Percentiles rank a stretch among this genome's conserved stretches.
Evolutionary conservation across 2,113 vertebrate species (phyloP).

Genomic region (Morone chrysops): DNA sequence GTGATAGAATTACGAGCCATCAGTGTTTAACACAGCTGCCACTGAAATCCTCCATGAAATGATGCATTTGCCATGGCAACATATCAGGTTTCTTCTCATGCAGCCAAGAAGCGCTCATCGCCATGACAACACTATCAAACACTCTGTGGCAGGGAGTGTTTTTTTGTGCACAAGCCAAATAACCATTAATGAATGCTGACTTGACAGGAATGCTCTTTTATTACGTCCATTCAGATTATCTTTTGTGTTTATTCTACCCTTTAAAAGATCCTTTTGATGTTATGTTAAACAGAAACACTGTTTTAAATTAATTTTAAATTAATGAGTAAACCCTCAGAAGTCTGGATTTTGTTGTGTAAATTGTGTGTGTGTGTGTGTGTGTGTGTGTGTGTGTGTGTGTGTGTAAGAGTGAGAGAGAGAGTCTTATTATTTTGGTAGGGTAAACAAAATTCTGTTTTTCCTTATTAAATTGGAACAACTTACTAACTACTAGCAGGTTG

Average conservation of each 20-base stretch:
- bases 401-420: not conserved
- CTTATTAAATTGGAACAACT: not conserved
- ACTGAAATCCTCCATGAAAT: constrained; percentile 12
- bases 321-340: constrained; percentile 12
- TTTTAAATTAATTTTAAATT: not conserved
- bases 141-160: constrained; percentile 30
- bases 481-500: not conserved
- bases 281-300: not conserved
- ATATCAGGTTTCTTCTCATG: constrained; percentile 61
- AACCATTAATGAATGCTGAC: constrained; percentile 18
- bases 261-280: constrained; percentile 31
- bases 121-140: constrained; percentile 77
- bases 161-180: constrained; percentile 23
- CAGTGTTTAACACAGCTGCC: constrained; percentile 1
- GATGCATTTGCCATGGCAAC: constrained; percentile 59
- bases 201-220: constrained; percentile 33
- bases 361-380: not conserved
- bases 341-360: not conserved
- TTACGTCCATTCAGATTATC: constrained; percentile 9
- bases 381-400: not conserved
- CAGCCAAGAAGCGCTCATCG: constrained; percentile 54
- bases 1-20: not conserved
- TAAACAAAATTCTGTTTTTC: not conserved
- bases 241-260: constrained; percentile 12
- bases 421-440: not conserved